Evolutionary conservation across 1,140 invertebrate genomes (phyloP), one percentile per base, ranked within the genome.

Genomic region (Anoplophora glabripennis): DNA sequence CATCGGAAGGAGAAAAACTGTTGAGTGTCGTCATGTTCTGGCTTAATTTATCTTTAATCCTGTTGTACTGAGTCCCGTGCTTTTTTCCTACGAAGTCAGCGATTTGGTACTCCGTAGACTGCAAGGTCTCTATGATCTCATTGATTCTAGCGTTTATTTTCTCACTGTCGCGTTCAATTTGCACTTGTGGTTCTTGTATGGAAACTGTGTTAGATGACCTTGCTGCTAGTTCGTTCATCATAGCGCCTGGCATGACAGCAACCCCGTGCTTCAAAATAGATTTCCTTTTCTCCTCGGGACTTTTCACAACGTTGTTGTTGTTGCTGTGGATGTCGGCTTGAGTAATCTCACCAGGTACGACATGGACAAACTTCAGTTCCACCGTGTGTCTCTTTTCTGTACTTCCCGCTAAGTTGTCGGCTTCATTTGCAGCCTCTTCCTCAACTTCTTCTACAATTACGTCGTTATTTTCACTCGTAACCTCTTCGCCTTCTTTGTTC

Each of bases 241-340:
- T 48, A n/a, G 56, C 64, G n/a, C 66, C 64, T 0, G 68, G 68
- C 53, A 70, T 47, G 5, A 70, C 69, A 9, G 66, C 57, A 10
- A 70, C 63, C 3, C 69, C 69, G 2, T 63, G 47, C 62, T 69
- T 70, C 48, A 67, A 47, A 3, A 64, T 63, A 11, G 66, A 68
- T 45, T 59, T 63, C 37, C 66, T 53, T 48, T 68, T 68, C 34
- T 62, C 53, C 11, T 57, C 48, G 3, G 66, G 55, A 46, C 45
- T 56, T 47, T 55, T 36, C 33, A 62, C 51, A 49, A 34, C 10
- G 53, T 41, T 48, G 48, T 38, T 46, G 59, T 61, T 10, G 33
- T 12, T 34, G 35, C 42, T 53, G 37, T 51, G 37, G 10, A 37
- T 40, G 11, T 57, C 34, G 7, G 34, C 37, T 18, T 38, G n/a